phyloP scores from a whole-genome alignment of 2,888 invertebrate genomes.

The Linnaemya tessellans region DNA sequence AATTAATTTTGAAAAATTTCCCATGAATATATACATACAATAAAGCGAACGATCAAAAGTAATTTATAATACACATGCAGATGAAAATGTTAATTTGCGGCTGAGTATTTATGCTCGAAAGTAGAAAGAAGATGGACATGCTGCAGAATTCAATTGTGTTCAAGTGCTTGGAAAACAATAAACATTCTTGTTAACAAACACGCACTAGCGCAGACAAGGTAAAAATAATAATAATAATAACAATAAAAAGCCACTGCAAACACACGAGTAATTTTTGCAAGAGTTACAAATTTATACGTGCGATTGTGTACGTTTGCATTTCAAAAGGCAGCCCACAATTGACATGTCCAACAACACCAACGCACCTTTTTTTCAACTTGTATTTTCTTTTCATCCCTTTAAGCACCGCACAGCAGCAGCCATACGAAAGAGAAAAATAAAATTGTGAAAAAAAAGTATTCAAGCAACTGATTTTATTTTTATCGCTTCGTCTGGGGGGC shows the following conservation, averaged over 20 bases:
- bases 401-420: background rate
- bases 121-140: background rate
- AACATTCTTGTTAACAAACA: conserved; percentile 26
- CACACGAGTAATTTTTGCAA: background rate
- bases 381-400: background rate
- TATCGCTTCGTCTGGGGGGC: conserved; percentile 1
- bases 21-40: no score
- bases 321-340: background rate
- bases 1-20: no score
- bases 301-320: background rate
- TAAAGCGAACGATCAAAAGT: no score
- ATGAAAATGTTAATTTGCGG: background rate
- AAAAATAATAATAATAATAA: background rate
- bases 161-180: conserved; percentile 45
- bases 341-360: background rate
- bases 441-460: background rate
- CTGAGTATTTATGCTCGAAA: background rate
- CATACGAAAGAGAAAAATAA: background rate
- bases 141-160: conserved; percentile 35
- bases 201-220: background rate
- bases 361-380: background rate
- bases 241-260: background rate
- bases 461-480: conserved; percentile 29
- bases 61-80: no score
- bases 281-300: background rate